Conservation (phyloP, 2,113 vertebrate genomes). For the Anarhynchus alexandrinus region DNA sequence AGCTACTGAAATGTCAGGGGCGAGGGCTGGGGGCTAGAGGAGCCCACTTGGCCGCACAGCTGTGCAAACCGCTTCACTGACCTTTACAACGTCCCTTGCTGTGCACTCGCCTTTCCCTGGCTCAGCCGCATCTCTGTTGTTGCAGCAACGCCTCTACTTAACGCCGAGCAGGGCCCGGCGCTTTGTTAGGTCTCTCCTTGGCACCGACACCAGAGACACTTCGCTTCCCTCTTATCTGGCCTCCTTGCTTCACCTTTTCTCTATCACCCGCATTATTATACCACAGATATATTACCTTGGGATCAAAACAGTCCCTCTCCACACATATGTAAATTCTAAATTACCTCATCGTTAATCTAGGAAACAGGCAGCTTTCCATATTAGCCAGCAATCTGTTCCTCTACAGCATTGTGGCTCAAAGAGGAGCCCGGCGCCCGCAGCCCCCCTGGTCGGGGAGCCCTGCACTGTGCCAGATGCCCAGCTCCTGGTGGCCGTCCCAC, state of each 20-base stretch:
- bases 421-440: fast-evolving
- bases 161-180: fast-evolving
- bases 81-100: neutral
- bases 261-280: neutral
- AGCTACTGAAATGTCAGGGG: neutral
- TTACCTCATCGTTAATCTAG: conserved; percentile 44
- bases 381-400: conserved; percentile 36
- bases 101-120: neutral
- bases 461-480: fast-evolving
- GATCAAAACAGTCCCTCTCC: neutral
- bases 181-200: conserved; percentile 20
- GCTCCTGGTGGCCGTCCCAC: neutral
- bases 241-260: conserved; percentile 38
- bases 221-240: neutral
- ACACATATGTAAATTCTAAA: conserved; percentile 56
- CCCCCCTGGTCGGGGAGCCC: neutral
- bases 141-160: neutral
- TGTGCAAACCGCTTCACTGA: neutral
- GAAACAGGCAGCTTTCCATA: conserved; percentile 39
- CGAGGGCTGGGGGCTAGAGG: neutral
- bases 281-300: neutral
- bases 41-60: neutral
- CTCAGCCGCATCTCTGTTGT: neutral
- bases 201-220: neutral
- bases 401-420: neutral